Percentiles rank a stretch among this genome's conserved stretches.
These are phyloP conservation scores for Scrobipalpa costella DNA, from an alignment of 2,888 invertebrate species.

Conservation along the genomic window DNA sequence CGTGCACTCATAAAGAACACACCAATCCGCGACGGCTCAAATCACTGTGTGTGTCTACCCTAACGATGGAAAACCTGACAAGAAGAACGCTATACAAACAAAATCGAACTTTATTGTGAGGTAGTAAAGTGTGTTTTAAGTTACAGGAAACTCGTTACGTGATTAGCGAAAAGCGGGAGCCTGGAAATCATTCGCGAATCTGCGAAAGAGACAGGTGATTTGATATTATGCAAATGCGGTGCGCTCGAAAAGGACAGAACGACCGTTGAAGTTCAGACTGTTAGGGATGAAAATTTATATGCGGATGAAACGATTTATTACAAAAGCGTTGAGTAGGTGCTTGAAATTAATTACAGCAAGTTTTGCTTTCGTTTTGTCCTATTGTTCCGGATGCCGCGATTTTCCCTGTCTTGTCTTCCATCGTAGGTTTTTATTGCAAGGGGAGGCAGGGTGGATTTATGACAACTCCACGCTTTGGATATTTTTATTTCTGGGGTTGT, in stretches of 20 bases:
- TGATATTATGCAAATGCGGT: constrained; percentile 70
- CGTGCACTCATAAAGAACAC: constrained; percentile 27
- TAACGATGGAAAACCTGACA: constrained; percentile 58
- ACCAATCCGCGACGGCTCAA: constrained; percentile 30
- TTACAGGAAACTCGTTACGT: constrained; percentile 38
- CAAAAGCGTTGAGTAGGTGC: constrained; percentile 79
- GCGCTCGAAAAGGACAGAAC: constrained; percentile 57
- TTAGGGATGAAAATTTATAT: constrained; percentile 71
- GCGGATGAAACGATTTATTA: constrained; percentile 80
- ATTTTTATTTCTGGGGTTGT: constrained; percentile 39
- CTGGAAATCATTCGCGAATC: constrained; percentile 78
- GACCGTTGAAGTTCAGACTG: constrained; percentile 61
- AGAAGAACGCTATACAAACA: constrained; percentile 31
- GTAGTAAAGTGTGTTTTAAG: constrained; percentile 34
- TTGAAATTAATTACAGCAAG: constrained; percentile 77
- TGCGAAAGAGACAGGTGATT: constrained; percentile 74
- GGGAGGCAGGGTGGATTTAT: constrained; percentile 51
- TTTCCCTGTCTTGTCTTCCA: constrained; percentile 58
- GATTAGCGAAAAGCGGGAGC: constrained; percentile 77
- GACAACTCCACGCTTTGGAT: constrained; percentile 46
- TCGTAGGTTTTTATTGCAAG: constrained; percentile 54
- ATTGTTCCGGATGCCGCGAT: constrained; percentile 51
- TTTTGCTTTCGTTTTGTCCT: constrained; percentile 70
- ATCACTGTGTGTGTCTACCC: constrained; percentile 32
- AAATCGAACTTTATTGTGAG: constrained; percentile 46